Base-by-base conservation (phyloP, 2,888 invertebrate genomes). In the Palloptera scutellata region DNA sequence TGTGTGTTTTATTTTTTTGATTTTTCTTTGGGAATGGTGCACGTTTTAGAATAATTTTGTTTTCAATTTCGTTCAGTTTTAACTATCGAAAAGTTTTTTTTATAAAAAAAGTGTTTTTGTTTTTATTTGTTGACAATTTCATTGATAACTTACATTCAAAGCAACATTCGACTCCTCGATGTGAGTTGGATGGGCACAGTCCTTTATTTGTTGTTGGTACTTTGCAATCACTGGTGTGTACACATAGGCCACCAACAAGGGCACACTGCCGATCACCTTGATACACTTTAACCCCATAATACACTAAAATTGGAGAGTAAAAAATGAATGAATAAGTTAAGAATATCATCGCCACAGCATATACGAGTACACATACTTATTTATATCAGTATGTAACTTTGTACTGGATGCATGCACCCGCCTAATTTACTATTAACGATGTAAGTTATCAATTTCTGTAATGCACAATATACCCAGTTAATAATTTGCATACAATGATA, bases 161-260 rank as follows among this genome's bases (percentile, higher is more conserved):
- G 63, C 84, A 84, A 67, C 84, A 84, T 66, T 84, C 84, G 12
- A 83, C 82, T 11, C 84, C 85, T 13, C 73, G 64, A 48, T 78
- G 74, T 13, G 73, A 43, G 61, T 79, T 82, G 8, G 76, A 72
- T 63, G 83, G 83, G 60, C 84, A 84, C 11, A 85, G 75, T 15
- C 84, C 84, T 65, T 71, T 77, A 60, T 78, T 82, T 20, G 79
- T 79, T 11, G 84, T 81, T 6, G 76, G 77, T 45, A 76, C 75
- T 2, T 73, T 70, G 52, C 84, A 84, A 62, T 85, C 84, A 13
- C 48, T 71, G 63, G 68, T 73, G 15, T 80, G 77, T 9, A 84
- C 84, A 54, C 84, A 84, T 5, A 84, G 68, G 0, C 84, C 84
- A 12, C 84, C 84, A 0, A 84, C 76, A 73, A 84, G 68, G 2